These are phyloP conservation scores for Lasioglossum zephyrum DNA, from an alignment of 2,888 invertebrate genomes.

Conservation along the genomic window DNA sequence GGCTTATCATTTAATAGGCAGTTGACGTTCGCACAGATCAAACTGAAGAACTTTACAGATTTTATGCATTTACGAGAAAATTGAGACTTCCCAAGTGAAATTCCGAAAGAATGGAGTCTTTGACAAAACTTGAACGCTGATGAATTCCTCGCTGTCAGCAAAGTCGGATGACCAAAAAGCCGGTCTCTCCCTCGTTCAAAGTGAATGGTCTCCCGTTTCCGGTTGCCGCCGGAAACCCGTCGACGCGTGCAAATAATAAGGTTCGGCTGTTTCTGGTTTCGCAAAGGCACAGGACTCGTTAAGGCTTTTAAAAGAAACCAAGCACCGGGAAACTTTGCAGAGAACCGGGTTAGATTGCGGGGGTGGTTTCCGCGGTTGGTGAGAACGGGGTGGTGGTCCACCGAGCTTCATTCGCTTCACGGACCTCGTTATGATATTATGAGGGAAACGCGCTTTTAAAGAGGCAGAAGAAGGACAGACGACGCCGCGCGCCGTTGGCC, in stretches of 20 bases:
- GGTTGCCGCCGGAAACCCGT: neutral
- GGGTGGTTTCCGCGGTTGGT: constrained; percentile 9
- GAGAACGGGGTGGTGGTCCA: constrained; percentile 42
- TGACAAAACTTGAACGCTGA: neutral
- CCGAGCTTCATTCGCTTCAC: constrained; percentile 44
- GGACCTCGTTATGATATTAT: constrained; percentile 71
- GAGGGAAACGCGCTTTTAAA: constrained; percentile 68
- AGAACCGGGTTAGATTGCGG: constrained; percentile 7
- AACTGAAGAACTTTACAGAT: no score
- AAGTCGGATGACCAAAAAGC: neutral
- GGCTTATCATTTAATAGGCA: no score
- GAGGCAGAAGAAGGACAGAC: constrained; percentile 9
- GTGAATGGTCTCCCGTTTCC: neutral
- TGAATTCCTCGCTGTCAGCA: neutral
- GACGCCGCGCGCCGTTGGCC: neutral
- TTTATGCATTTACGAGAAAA: no score
- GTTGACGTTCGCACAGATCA: no score
- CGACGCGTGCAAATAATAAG: constrained; percentile 61
- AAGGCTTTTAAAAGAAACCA: constrained; percentile 67
- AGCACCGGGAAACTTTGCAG: constrained; percentile 64
- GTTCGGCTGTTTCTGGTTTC: constrained; percentile 52
- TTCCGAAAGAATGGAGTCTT: neutral
- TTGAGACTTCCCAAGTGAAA: neutral
- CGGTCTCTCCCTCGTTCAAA: neutral
- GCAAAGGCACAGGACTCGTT: constrained; percentile 54